phyloP scores from a whole-genome alignment of 2,888 invertebrate species.

The Ctenicera cuprea region DNA sequence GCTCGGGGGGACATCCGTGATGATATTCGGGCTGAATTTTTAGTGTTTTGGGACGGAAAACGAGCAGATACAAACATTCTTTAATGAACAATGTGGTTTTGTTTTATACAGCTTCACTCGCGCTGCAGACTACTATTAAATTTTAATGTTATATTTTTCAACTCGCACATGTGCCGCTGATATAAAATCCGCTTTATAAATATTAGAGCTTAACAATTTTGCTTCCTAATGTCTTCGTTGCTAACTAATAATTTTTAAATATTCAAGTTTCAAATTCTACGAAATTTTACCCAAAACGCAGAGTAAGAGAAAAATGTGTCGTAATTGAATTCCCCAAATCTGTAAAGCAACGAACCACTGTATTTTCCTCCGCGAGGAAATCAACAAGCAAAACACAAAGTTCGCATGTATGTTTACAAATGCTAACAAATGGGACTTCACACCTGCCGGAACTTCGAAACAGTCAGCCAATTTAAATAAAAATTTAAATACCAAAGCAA shows the following conservation, averaged over 20 bases:
- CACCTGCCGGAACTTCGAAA: no score
- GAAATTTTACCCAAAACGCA: not conserved
- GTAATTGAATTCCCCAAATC: no score
- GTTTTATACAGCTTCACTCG: conserved; percentile 15
- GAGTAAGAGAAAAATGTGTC: not conserved
- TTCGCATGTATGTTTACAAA: no score
- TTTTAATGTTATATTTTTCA: conserved; percentile 17
- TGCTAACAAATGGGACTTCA: no score
- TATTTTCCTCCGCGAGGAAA: no score
- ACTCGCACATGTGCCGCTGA: conserved; percentile 2
- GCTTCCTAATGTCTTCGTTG: not conserved
- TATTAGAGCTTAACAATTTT: not conserved
- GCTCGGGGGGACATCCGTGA: conserved; percentile 6
- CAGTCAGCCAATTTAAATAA: no score
- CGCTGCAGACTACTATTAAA: conserved; percentile 4
- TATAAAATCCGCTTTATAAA: conserved; percentile 7
- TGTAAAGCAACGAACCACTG: no score
- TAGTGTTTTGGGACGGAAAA: conserved; percentile 18
- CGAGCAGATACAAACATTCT: conserved; percentile 18
- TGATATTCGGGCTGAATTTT: conserved; percentile 12
- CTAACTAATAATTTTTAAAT: not conserved
- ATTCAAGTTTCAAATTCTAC: not conserved
- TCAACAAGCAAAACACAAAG: no score
- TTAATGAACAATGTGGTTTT: conserved; percentile 17
- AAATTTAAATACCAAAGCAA: no score